Base-by-base conservation (phyloP, 2,888 invertebrate species). In the Carpatolechia fugitivella region DNA sequence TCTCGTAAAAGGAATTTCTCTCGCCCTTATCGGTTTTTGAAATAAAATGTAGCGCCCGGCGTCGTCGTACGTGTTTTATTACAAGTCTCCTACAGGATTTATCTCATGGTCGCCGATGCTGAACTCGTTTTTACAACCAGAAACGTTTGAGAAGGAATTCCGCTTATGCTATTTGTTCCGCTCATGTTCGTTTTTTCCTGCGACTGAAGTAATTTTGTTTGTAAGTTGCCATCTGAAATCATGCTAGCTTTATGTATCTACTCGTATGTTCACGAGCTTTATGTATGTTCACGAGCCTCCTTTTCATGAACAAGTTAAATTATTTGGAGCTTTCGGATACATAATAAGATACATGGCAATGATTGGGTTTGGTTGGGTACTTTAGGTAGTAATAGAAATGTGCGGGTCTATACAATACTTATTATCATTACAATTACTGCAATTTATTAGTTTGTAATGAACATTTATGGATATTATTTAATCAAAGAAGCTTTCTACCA, bases 1-100 rank as follows among this genome's bases (percentile, higher is more conserved):
- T 82, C 83, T 82, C 85, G 88, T 88, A 85, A 87, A 89, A 85
- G 82, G 83, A 88, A 86, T 87, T 85, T 86, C 86, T 84, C 80
- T 81, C 80, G 81, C 84, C 82, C 88, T 88, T 89, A 90, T 89
- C 88, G 86, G 87, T 83, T 86, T 83, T 82, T 79, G 85, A 88
- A 90, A 90, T 90, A 89, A 89, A 88, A 89, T 86, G 88, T 86
- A 85, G 82, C 85, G 81, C 77, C 70, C 72, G n/a, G n/a, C 61
- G 76, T 76, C 82, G 70, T 78, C 82, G 85, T 83, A 85, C 87
- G 88, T 88, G 87, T 88, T 89, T 88, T 88, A 89, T 89, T 89
- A 87, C 83, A 74, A 73, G 80, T 82, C 83, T 82, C 80, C 80
- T 82, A 73, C 77, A 82, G 85, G 84, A 88, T 86, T 88, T 88